Conservation (phyloP, 2,797 vertebrate genomes). For the Pseudocheirus occidentalis region DNA sequence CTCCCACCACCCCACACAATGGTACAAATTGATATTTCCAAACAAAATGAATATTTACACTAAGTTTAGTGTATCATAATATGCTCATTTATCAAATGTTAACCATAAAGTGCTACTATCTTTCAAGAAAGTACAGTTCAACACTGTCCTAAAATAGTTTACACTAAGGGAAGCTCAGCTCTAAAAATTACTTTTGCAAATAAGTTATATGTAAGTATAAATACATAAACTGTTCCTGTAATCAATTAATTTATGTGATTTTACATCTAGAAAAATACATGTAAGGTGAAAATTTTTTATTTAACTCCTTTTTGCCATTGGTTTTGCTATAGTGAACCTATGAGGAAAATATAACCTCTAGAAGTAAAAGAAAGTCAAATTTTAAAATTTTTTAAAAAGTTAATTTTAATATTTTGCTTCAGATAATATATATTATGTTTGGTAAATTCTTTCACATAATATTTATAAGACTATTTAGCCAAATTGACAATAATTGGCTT, state of each 20-base stretch:
- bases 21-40: not conserved
- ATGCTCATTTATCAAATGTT: too few species aligned
- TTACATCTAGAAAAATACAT: not conserved
- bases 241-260: conserved; percentile 1
- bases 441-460: conserved; percentile 24
- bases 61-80: too few species aligned
- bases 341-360: conserved; percentile 10
- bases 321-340: conserved; percentile 31
- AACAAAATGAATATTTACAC: conserved; percentile 20
- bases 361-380: not conserved
- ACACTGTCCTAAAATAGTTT: too few species aligned
- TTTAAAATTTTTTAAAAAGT: not conserved
- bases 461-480: not conserved
- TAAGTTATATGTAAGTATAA: conserved; percentile 22
- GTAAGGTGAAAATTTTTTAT: conserved; percentile 1
- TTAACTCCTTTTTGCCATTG: conserved; percentile 17
- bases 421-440: not conserved
- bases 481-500: not conserved
- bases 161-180: not conserved
- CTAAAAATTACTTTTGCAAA: conserved; percentile 30
- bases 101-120: too few species aligned
- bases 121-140: too few species aligned
- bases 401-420: conserved; percentile 24
- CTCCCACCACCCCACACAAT: not conserved
- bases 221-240: conserved; percentile 3